phyloP scores from a whole-genome alignment of 2,797 vertebrate species.

The Phrynocephalus guinanensis region DNA sequence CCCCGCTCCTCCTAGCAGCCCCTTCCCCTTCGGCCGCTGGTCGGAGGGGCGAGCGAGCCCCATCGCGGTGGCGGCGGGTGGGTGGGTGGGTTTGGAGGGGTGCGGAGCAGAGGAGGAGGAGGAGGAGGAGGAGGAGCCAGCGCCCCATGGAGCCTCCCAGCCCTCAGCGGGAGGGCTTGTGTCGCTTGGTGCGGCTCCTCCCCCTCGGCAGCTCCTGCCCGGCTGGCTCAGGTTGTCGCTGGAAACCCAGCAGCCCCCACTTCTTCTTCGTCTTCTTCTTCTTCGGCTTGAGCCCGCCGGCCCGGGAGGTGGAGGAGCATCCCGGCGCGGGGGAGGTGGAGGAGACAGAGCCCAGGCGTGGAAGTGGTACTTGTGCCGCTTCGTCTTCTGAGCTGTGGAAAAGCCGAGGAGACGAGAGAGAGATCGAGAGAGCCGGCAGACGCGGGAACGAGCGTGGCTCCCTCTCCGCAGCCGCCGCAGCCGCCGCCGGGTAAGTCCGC shows the following conservation, averaged over 20 bases:
- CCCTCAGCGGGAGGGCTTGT: neutral
- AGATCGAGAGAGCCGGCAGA: neutral
- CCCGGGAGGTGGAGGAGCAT: neutral
- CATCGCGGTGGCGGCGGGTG: too few relatives aligned
- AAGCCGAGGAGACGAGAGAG: too few relatives aligned
- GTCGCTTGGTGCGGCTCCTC: neutral
- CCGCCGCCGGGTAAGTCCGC: neutral
- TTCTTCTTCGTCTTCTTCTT: neutral
- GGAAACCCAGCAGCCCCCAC: conserved; percentile 23
- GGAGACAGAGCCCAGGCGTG: neutral
- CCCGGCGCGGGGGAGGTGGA: conserved; percentile 14
- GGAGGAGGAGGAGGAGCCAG: conserved; percentile 52
- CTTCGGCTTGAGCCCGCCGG: neutral
- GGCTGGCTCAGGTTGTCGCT: conserved; percentile 22
- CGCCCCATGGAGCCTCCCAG: conserved; percentile 7
- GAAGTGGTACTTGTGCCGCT: neutral
- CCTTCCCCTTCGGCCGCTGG: neutral
- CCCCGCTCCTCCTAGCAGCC: neutral
- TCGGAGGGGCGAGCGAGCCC: too few relatives aligned
- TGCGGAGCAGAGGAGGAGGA: conserved; percentile 48
- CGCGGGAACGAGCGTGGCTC: neutral
- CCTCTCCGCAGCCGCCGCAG: too few relatives aligned
- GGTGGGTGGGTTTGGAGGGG: too few relatives aligned
- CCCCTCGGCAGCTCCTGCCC: neutral
- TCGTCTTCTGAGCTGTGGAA: neutral